Evolutionary conservation across 2,113 vertebrate genomes (phyloP), one percentile per base, ranked within the genome.

Genomic region (Probosciger aterrimus): DNA sequence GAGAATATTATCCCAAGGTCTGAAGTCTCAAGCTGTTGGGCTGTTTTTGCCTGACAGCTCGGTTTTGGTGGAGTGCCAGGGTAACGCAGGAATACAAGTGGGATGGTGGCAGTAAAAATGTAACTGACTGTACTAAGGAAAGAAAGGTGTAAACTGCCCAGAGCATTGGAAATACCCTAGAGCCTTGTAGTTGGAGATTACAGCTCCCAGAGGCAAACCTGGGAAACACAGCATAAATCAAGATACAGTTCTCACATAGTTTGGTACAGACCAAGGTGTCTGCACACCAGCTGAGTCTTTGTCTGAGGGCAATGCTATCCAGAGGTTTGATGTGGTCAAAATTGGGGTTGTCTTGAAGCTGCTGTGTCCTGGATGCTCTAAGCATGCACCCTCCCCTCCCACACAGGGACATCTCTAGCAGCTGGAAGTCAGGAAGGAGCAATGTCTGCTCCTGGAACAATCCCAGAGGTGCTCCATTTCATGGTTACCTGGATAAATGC

Each of bases 191-290:
- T 52, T 82, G 88, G 77, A 64, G 49, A 35, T 41, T 19, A 37
- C 35, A 67, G 50, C 39, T 84, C 28, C 60, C 43, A 46, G 28
- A 76, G 37, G 22, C 5, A 2, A 31, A 50, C 9, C 12, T 14
- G 73, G 35, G 50, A 44, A 41, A 70, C 22, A 0, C 18, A 55
- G 87, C 27, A n/a, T 11, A 43, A 18, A 62, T 14, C 0, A 1
- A 71, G 35, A 39, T 41, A 14, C 7, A 9, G 39, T 39, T 63
- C 30, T 59, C 6, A 0, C 1, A 0, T 4, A 8, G 47, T 31
- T 60, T 78, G 63, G 4, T 37, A 24, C 1, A 7, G 59, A 55
- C 25, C 37, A 47, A 4, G 46, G 15, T 23, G 33, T 18, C 47
- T 39, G 43, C 2, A 2, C 10, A 6, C 47, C 16, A 31, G 39